Evolutionary conservation across 1,140 invertebrate genomes (phyloP).

Genomic region (Zophobas morio): DNA sequence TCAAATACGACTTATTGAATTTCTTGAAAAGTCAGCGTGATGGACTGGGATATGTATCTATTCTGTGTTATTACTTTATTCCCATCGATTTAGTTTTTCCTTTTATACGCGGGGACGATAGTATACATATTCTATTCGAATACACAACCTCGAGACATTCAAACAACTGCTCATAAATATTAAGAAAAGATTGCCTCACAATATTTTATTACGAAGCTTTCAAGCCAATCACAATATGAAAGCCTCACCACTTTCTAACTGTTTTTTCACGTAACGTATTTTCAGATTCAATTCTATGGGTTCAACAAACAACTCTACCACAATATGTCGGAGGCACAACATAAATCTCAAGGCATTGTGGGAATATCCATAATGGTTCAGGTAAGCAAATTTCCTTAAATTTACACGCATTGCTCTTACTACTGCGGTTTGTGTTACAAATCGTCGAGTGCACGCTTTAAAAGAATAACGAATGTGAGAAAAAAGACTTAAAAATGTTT

Average conservation of each 20-base stretch:
- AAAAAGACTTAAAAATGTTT: too few relatives aligned
- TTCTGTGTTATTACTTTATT: constrained; percentile 63
- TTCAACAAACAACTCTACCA: constrained; percentile 97
- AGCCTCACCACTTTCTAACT: constrained; percentile 33
- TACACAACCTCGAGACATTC: constrained; percentile 48
- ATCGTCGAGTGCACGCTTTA: too few relatives aligned
- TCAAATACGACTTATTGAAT: constrained; percentile 58
- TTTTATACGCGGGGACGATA: constrained; percentile 53
- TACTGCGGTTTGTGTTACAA: neutral
- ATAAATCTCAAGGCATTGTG: constrained; percentile 93
- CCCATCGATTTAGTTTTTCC: constrained; percentile 60
- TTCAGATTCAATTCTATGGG: constrained; percentile 94
- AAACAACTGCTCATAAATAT: constrained; percentile 55
- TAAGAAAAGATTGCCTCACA: constrained; percentile 46
- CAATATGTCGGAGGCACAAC: constrained; percentile 95
- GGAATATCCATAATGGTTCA: constrained; percentile 95
- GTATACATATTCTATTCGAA: constrained; percentile 52
- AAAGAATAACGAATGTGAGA: too few relatives aligned
- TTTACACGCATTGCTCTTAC: neutral
- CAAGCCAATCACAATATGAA: constrained; percentile 38
- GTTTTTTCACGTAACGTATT: constrained; percentile 59
- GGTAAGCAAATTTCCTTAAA: constrained; percentile 71
- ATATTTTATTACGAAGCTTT: constrained; percentile 47
- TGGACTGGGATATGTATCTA: constrained; percentile 59
- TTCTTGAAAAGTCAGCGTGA: constrained; percentile 53